Conservation (phyloP, 2,797 vertebrate genomes). For the Nyctibius grandis region DNA sequence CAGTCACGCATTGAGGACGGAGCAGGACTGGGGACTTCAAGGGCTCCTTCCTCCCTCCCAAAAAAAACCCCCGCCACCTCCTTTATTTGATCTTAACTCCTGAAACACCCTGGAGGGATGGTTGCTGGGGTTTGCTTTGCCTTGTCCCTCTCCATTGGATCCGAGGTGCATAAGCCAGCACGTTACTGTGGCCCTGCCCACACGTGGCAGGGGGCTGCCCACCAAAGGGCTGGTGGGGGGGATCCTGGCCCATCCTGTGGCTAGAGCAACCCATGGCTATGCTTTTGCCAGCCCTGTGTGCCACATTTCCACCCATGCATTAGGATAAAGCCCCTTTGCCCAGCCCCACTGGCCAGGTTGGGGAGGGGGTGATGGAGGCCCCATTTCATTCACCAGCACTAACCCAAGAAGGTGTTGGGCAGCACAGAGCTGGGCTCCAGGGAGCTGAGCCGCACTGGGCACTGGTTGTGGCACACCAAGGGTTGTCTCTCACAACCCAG, state of each 20-base stretch:
- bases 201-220: background rate
- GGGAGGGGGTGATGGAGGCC: too few species aligned
- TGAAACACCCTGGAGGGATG: too few species aligned
- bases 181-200: background rate
- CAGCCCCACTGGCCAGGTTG: too few species aligned
- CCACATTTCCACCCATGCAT: rapidly evolving
- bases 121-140: background rate
- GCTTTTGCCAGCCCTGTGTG: background rate
- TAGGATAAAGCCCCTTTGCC: background rate
- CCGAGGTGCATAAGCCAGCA: background rate
- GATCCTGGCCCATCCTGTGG: background rate
- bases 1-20: background rate
- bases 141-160: background rate
- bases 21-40: background rate
- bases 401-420: background rate
- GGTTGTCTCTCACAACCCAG: background rate
- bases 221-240: too few species aligned
- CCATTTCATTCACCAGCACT: background rate
- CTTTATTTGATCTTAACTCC: background rate
- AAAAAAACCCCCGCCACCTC: too few species aligned
- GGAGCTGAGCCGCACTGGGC: background rate
- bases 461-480: too few species aligned
- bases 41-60: background rate
- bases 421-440: background rate
- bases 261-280: rapidly evolving